Evolutionary conservation across 37 sponge, comb jelly and placozoan genomes (phyloP), one percentile per base, ranked within the genome.

Genomic region (Axinella damicornis): DNA sequence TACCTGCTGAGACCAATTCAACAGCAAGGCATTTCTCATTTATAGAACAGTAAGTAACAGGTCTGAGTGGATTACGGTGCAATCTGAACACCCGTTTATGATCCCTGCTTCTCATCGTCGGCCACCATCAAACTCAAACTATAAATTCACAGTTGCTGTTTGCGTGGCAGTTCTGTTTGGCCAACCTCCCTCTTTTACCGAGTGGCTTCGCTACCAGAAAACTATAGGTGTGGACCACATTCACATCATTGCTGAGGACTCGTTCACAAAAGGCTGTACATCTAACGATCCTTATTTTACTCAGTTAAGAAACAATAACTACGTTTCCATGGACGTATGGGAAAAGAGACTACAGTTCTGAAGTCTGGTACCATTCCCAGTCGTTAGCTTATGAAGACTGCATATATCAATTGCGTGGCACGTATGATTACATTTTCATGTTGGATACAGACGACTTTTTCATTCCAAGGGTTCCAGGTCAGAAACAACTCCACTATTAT

Each of bases 401-500:
- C 21, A 53, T 74, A 15, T 74, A 74, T 27, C 56, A 32, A 30
- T 74, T 39, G 14, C 74, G 74, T n/a, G 74, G 74, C 0, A 74
- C 74, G 21, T 74, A 74, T 27, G 74, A 74, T 27, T 74, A 74
- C 16, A 31, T n/a, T 1, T 54, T 41, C 24, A 25, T 25, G 17
- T 2, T 74, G 28, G 74, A 74, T 27, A 31, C 74, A 22, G 74
- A 74, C 13, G 74, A 74, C 33, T 74, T 74, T 55, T 74, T 74
- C 74, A 74, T 31, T 54, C 77, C 77, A 32, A 18, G 55, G 14
- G 32, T 27, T 6, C 28, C 57, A 27, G 74, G 74, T 16, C n/a
- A 25, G 21, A n/a, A 36, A 21, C 6, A 38, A 12, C 5, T 74
- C 32, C 46, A 74, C 13, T 53, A 74, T 18, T 74, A 74, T 27